Conservation (phyloP, 2,888 invertebrate species). For the Drosophila fulvimacula region DNA sequence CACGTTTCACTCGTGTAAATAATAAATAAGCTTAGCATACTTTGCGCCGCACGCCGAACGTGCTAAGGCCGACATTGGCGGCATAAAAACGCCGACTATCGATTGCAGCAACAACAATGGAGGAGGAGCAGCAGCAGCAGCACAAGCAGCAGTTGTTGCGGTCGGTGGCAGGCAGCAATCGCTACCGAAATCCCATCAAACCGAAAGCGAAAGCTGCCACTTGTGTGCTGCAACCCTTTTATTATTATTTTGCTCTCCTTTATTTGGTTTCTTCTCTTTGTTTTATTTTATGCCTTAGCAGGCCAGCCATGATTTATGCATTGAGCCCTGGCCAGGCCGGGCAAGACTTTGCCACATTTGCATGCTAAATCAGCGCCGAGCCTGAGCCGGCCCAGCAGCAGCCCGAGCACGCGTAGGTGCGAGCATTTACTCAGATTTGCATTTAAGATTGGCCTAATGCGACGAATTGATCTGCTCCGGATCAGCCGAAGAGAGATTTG, state of each 20-base stretch:
- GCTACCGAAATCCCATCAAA: conserved; percentile 50
- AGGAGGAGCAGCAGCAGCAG: not conserved
- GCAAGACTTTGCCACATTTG: conserved; percentile 60
- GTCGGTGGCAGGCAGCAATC: conserved; percentile 7
- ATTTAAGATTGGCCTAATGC: conserved; percentile 44
- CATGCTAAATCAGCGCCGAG: conserved; percentile 53
- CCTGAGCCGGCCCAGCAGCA: not conserved
- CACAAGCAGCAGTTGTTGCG: not conserved
- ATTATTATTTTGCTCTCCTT: conserved; percentile 24
- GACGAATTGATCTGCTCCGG: conserved; percentile 26
- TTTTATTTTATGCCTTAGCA: conserved; percentile 20
- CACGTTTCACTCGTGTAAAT: conserved; percentile 80
- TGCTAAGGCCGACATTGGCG: conserved; percentile 57
- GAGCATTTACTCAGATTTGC: conserved; percentile 37
- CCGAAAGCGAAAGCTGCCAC: conserved; percentile 72
- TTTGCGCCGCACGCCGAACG: conserved; percentile 70
- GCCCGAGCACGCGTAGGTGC: conserved; percentile 12
- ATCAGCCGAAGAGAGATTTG: conserved; percentile 14
- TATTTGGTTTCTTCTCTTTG: conserved; percentile 18
- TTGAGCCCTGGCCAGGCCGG: conserved; percentile 45
- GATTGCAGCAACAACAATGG: conserved; percentile 59
- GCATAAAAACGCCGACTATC: conserved; percentile 63
- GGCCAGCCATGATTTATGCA: conserved; percentile 70
- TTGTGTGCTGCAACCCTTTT: conserved; percentile 65
- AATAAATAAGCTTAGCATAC: conserved; percentile 79